Evolutionary conservation across 2,797 vertebrate genomes (phyloP).

Genomic region (Protonibea diacanthus): DNA sequence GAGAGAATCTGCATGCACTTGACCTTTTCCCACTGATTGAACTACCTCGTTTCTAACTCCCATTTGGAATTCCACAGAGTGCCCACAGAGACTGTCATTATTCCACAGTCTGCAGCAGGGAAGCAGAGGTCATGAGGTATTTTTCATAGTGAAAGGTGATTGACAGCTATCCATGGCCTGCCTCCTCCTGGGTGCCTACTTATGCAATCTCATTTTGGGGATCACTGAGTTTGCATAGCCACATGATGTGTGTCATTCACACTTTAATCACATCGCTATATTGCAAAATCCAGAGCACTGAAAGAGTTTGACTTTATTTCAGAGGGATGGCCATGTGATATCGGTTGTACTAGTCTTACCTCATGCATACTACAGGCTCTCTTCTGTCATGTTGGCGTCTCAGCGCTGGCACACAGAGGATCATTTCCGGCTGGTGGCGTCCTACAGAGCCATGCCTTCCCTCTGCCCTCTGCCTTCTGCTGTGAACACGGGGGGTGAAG

Average conservation of each 20-base stretch:
- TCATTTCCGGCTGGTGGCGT: conserved; percentile 81
- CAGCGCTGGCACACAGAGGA: conserved; percentile 75
- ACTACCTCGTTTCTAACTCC: conserved; percentile 76
- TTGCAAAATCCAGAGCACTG: conserved; percentile 42
- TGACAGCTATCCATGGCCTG: conserved; percentile 66
- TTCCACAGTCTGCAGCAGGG: conserved; percentile 66
- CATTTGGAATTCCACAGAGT: conserved; percentile 80
- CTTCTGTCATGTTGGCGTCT: conserved; percentile 69
- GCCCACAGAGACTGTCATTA: conserved; percentile 77
- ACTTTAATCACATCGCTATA: conserved; percentile 38
- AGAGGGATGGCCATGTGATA: conserved; percentile 39
- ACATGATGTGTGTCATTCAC: conserved; percentile 43
- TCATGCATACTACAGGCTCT: conserved; percentile 51
- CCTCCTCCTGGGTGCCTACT: conserved; percentile 49
- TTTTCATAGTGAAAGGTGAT: conserved; percentile 74
- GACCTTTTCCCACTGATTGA: conserved; percentile 86
- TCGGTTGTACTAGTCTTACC: conserved; percentile 49
- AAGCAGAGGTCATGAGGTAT: conserved; percentile 73
- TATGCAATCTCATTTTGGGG: conserved; percentile 61
- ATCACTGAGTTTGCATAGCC: conserved; percentile 43
- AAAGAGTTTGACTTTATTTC: conserved; percentile 48
- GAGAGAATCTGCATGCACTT: conserved; percentile 82
- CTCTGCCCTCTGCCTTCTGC: conserved; percentile 82
- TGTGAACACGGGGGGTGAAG: conserved; percentile 73
- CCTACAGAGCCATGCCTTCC: conserved; percentile 76